Evolutionary conservation across 2,113 vertebrate genomes (phyloP), one percentile per base, ranked within the genome.

Genomic region (Gobius niger): DNA sequence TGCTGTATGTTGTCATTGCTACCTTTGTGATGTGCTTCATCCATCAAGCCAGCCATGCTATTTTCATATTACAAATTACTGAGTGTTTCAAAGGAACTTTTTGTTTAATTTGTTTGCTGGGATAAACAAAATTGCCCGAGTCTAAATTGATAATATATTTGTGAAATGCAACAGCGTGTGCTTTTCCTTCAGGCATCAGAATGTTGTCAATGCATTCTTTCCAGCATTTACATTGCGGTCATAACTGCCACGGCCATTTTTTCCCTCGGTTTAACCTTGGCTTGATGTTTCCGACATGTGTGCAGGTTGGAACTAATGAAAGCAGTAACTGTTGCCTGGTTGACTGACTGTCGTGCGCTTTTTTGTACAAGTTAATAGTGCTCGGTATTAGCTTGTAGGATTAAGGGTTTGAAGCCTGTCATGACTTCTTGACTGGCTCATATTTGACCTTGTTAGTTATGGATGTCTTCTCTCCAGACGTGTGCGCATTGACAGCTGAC

Each of bases 371-470:
- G 56, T 76, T 84, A 70, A 68, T 75, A n/a, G 7, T 12, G 24
- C 9, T 41, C n/a, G 13, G 19, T 68, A 70, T 63, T 63, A 19
- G 71, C 71, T 10, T 59, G 18, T 12, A 44, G 46, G 56, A 69
- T 74, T 80, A 54, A 54, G 46, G 73, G 11, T 49, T 70, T 42
- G 68, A 24, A 70, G 67, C 65, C 71, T 70, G 71, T 73, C 74
- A 77, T 65, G 78, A 86, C 41, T 47, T 15, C 63, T 44, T 50
- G 67, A 61, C 51, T 85, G 80, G 66, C 75, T 78, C 72, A 52
- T 72, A 72, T 77, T 86, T 84, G 70, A 88, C 80, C 82, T 65
- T 52, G n/a, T 65, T 64, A 83, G 68, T 63, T 70, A 76, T 64
- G 71, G 42, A 63, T 81, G 57, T 19, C 77, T 77, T 24, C 12